These are phyloP conservation scores for Carcinoscorpius rotundicauda DNA, from an alignment of 1,140 invertebrate genomes.

Conservation along the genomic window DNA sequence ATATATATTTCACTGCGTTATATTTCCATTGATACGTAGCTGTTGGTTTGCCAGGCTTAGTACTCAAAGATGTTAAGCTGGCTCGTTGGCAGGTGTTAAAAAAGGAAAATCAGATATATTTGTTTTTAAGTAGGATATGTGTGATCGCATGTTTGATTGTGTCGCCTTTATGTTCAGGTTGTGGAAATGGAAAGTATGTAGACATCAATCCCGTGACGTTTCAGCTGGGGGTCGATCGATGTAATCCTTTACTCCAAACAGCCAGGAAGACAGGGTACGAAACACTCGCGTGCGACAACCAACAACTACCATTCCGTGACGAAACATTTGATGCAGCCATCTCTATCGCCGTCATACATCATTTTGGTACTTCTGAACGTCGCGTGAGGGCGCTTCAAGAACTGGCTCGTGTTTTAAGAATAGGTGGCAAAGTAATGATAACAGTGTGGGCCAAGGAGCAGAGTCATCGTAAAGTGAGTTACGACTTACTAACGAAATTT, in stretches of 20 bases:
- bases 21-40: too few species aligned
- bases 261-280: conserved; percentile 58
- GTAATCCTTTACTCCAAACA: conserved; percentile 58
- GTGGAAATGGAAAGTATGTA: conserved; percentile 86
- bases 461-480: conserved; percentile 56
- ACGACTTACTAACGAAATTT: too few species aligned
- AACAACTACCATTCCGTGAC: conserved; percentile 78
- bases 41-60: too few species aligned
- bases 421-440: conserved; percentile 82
- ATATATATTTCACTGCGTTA: too few species aligned
- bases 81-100: too few species aligned
- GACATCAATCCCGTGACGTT: conserved; percentile 71
- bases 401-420: conserved; percentile 69
- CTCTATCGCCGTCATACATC: conserved; percentile 86
- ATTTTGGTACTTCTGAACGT: conserved; percentile 78
- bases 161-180: conserved; percentile 43
- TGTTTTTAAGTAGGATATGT: too few species aligned
- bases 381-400: conserved; percentile 74
- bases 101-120: too few species aligned
- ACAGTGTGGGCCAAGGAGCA: conserved; percentile 97
- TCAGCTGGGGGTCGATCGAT: conserved; percentile 76
- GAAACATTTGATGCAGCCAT: conserved; percentile 87
- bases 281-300: conserved; percentile 66
- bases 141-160: too few species aligned
- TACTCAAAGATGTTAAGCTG: too few species aligned